These are phyloP conservation scores for Rosalia funebris DNA, from an alignment of 2,888 invertebrate species.

Conservation along the genomic window DNA sequence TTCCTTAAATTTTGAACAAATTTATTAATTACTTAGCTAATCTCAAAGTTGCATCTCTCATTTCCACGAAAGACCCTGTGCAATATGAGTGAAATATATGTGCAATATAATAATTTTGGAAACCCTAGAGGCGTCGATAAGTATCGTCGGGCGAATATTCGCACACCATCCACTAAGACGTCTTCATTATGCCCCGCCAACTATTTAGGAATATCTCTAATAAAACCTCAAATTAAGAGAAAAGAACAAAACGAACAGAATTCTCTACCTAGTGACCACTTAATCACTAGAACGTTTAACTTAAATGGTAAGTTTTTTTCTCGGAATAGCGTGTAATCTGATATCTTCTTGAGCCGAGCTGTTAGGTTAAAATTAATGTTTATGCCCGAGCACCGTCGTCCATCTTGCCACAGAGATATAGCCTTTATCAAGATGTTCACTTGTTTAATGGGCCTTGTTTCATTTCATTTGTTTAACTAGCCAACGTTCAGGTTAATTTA, in stretches of 20 bases:
- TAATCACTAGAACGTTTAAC: constrained; percentile 57
- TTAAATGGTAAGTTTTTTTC: constrained; percentile 60
- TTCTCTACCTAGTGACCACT: constrained; percentile 56
- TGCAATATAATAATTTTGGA: too few species aligned
- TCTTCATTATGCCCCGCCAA: constrained; percentile 21
- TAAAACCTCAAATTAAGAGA: constrained; percentile 43
- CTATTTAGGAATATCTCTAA: constrained; percentile 31
- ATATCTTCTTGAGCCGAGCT: constrained; percentile 60
- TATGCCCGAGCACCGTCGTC: constrained; percentile 62
- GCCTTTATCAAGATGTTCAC: constrained; percentile 65
- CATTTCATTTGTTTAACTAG: constrained; percentile 58
- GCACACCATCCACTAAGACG: constrained; percentile 24
- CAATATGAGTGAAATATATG: too few species aligned
- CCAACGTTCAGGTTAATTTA: constrained; percentile 43
- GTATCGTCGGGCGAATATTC: constrained; percentile 26
- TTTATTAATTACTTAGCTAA: too few species aligned
- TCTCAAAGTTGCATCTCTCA: too few species aligned
- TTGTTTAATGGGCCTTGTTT: constrained; percentile 64
- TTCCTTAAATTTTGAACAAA: too few species aligned
- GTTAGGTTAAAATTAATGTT: constrained; percentile 66
- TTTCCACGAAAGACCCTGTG: too few species aligned
- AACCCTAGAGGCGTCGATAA: constrained; percentile 18
- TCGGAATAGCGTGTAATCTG: constrained; percentile 63
- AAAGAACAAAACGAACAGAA: constrained; percentile 52
- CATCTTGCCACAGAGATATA: constrained; percentile 61